phyloP scores from a whole-genome alignment of 2,113 vertebrate genomes.

The Tichodroma muraria region DNA sequence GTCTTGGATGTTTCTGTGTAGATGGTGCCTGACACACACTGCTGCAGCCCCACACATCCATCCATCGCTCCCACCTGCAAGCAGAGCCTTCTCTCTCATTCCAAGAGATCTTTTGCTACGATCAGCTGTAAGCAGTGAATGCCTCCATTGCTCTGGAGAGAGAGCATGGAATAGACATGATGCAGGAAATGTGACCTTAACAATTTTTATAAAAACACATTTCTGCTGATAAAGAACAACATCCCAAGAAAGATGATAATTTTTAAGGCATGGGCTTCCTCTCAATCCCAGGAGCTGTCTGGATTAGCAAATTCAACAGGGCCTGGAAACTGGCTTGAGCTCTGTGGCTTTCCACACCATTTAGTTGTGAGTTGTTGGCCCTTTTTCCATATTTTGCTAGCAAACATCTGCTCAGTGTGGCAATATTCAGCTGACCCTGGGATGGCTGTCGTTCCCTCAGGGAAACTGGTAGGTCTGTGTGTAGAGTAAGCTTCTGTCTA shows the following conservation, averaged over 20 bases:
- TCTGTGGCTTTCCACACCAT: not conserved
- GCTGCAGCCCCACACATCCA: not conserved
- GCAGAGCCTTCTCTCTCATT: not conserved
- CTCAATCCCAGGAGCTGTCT: not conserved
- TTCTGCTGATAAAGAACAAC: not conserved
- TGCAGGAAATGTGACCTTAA: not conserved
- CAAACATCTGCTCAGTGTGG: not conserved
- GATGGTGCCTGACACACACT: not conserved
- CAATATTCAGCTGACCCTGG: not conserved
- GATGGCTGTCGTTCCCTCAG: not conserved
- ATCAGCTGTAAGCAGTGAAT: not conserved
- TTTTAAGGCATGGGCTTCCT: not conserved
- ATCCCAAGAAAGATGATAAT: not conserved
- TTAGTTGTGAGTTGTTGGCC: not conserved
- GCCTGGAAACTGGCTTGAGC: not conserved
- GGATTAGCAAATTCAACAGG: not conserved
- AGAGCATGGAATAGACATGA: not conserved
- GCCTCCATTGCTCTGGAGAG: not conserved
- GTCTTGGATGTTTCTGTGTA: not conserved
- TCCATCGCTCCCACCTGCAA: accelerated
- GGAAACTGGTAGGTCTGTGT: not conserved
- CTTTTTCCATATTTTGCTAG: not conserved
- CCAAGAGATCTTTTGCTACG: not conserved
- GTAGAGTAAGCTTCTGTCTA: not conserved
- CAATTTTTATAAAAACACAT: not conserved